Evolutionary conservation across 2,113 vertebrate species (phyloP).

Genomic region (Spea bombifrons): DNA sequence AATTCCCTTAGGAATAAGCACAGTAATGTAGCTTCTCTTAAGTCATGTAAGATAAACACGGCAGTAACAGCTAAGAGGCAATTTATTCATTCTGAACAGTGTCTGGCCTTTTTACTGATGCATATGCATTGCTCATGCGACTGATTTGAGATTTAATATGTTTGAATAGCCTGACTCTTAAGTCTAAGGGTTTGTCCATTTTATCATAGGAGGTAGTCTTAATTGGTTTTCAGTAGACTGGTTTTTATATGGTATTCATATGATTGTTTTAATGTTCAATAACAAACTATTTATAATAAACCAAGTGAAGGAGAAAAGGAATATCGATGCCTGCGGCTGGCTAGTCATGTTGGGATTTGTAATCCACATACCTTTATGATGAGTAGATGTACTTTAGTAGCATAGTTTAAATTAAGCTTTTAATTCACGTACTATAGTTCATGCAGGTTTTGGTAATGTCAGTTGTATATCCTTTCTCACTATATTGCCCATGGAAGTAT

Average conservation of each 20-base stretch:
- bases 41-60: background rate
- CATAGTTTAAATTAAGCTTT: too few relatives aligned
- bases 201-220: background rate
- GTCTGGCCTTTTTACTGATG: background rate
- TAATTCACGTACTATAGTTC: too few relatives aligned
- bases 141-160: conserved; percentile 5
- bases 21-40: background rate
- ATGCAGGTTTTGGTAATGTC: too few relatives aligned
- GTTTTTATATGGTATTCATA: too few relatives aligned
- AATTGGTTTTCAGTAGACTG: too few relatives aligned
- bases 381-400: too few relatives aligned
- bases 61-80: background rate
- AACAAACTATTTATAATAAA: too few relatives aligned
- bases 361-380: too few relatives aligned
- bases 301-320: too few relatives aligned
- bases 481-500: background rate
- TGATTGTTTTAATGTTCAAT: too few relatives aligned
- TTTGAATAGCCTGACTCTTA: conserved; percentile 12
- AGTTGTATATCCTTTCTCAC: background rate
- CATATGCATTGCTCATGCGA: background rate
- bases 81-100: background rate
- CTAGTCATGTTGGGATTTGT: too few relatives aligned
- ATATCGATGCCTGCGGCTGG: too few relatives aligned
- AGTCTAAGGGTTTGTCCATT: background rate
- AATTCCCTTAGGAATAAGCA: background rate